Conservation (phyloP, 2,797 vertebrate genomes). For the Neomorphus geoffroyi region DNA sequence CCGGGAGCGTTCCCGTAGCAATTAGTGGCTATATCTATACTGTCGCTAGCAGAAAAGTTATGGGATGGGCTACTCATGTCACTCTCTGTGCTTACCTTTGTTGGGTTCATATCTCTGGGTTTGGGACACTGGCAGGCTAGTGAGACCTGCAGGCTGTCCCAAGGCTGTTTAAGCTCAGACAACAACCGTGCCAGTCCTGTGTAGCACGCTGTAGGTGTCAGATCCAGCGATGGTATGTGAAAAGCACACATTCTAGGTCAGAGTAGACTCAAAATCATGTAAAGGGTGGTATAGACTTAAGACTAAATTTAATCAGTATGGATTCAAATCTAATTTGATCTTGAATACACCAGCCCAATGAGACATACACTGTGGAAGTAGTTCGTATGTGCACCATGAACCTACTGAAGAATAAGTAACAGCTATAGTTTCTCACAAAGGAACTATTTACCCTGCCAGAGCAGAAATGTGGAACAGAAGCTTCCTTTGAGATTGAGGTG, state of each 20-base stretch:
- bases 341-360: background rate
- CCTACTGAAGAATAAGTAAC: background rate
- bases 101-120: background rate
- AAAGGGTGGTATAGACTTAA: background rate
- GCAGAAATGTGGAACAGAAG: background rate
- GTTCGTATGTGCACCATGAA: background rate
- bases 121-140: background rate
- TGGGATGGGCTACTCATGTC: background rate
- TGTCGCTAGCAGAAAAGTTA: background rate
- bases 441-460: background rate
- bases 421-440: background rate
- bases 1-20: background rate
- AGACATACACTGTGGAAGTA: background rate
- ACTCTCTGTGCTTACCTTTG: background rate
- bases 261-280: background rate
- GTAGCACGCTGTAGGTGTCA: fast-evolving
- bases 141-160: background rate
- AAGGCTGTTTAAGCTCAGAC: background rate
- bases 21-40: background rate
- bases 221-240: background rate
- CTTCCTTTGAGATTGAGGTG: background rate
- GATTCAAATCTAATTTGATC: background rate
- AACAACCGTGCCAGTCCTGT: background rate
- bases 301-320: background rate
- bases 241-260: background rate